Percentiles rank a stretch among this genome's conserved stretches.
Conservation (phyloP, 2,888 invertebrate genomes). For the Drosophila borborema region DNA sequence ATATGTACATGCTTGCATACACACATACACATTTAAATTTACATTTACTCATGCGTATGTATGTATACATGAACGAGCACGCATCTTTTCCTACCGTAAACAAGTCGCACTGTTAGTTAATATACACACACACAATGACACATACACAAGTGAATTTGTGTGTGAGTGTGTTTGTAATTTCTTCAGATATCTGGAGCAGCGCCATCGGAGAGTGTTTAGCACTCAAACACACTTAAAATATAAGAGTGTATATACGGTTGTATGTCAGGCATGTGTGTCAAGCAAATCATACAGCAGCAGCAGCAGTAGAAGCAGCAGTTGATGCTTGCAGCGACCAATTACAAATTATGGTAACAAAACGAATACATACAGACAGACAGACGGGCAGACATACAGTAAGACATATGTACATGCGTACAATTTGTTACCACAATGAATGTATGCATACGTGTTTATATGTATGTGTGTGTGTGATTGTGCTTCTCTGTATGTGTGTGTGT, state of each 20-base stretch:
- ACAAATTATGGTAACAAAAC: slow-evolving; percentile 37
- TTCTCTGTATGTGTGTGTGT: background rate
- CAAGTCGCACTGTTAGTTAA: slow-evolving; percentile 38
- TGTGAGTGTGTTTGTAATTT: slow-evolving; percentile 3
- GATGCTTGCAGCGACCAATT: slow-evolving; percentile 22
- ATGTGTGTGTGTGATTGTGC: background rate
- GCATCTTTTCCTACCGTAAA: slow-evolving; percentile 49
- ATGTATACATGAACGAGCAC: slow-evolving; percentile 28
- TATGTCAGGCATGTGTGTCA: slow-evolving; percentile 31
- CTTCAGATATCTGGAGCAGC: slow-evolving; percentile 31
- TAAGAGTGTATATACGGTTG: slow-evolving; percentile 11
- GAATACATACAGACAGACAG: slow-evolving; percentile 12
- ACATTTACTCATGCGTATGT: slow-evolving; percentile 9
- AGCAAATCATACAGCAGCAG: slow-evolving; percentile 20
- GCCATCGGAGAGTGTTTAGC: slow-evolving; percentile 21
- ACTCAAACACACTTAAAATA: slow-evolving; percentile 11
- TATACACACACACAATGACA: slow-evolving; percentile 6
- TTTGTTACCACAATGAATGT: slow-evolving; percentile 29
- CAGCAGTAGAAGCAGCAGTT: slow-evolving; percentile 2
- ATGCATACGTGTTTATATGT: slow-evolving; percentile 23
- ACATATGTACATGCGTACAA: slow-evolving; percentile 27
- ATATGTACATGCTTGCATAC: slow-evolving; percentile 8
- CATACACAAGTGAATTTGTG: background rate
- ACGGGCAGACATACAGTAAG: slow-evolving; percentile 11
- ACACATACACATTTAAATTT: slow-evolving; percentile 1